Base-by-base conservation (phyloP, 2,113 vertebrate genomes). In the Forbesichthys papilliferus region DNA sequence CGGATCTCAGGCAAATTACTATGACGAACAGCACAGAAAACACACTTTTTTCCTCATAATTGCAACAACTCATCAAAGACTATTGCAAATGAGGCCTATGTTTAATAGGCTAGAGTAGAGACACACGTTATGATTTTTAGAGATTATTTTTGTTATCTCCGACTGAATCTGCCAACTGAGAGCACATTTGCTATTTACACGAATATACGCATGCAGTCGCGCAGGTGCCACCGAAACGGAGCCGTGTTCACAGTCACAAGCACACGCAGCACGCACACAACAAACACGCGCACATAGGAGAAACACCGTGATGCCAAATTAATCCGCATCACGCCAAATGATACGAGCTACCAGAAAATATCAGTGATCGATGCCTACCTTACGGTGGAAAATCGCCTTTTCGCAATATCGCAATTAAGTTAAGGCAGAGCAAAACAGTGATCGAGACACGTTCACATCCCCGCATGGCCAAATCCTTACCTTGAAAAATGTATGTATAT, bases 121-220 rank as follows among this genome's bases (percentile, higher is more conserved):
- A 16, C 9, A 56, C 54, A 27, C 10, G 36, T 42, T 42, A 5
- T 42, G 36, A 42, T 42, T 42, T 42, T 42, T 42, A 8, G 36
- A 42, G 27, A 2, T 27, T 42, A 8, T 42, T 42, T 7, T 42
- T 42, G 36, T 42, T 42, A 71, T 75, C 63, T 59, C 47, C 48
- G 53, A 65, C 61, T 36, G 47, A 61, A 66, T n/a, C 34, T 9
- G 16, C 13, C 51, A 27, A 9, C n/a, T 20, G 7, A 56, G 54
- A 67, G 27, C 77, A 76, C 59, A 46, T 77, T 56, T 68, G 70
- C 27, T 71, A 78, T 71, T 84, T 89, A 77, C 27, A 60, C 62
- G 48, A 61, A 49, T 64, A 49, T 64, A 74, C 74, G 77, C 75
- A 53, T 65, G 61, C 18, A 77, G 55, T 48, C 52, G 3, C 34